phyloP scores from a whole-genome alignment of 2,797 vertebrate genomes.

The Pagetopsis macropterus region DNA sequence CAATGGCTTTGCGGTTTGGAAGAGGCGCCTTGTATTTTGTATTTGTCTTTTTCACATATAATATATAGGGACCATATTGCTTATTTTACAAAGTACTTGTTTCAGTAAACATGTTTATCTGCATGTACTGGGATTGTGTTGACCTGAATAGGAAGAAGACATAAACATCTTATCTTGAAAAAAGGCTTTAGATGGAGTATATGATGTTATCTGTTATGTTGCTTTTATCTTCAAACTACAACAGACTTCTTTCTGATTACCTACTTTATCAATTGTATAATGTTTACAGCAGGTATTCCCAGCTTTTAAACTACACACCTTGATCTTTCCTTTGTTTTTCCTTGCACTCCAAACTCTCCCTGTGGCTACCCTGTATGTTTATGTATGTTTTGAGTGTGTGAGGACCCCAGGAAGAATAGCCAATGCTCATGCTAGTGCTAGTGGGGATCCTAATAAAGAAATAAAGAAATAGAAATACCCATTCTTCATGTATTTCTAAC shows the following conservation, averaged over 20 bases:
- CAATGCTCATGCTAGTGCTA: no score
- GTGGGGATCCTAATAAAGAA: no score
- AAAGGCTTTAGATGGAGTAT: background rate
- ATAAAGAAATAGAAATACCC: no score
- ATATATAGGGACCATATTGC: no score
- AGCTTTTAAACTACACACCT: slow-evolving; percentile 19
- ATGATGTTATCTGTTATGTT: slow-evolving; percentile 5
- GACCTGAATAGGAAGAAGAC: slow-evolving; percentile 19
- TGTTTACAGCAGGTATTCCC: slow-evolving; percentile 6
- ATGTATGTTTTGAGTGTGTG: no score
- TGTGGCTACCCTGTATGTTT: no score
- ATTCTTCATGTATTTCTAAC: slow-evolving; percentile 2
- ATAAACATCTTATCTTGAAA: slow-evolving; percentile 20
- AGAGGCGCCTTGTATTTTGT: background rate
- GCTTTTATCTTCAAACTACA: slow-evolving; percentile 26
- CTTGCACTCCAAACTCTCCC: slow-evolving; percentile 28
- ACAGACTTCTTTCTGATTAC: slow-evolving; percentile 12
- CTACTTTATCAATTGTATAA: slow-evolving; percentile 17
- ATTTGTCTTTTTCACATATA: no score
- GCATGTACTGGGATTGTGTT: background rate
- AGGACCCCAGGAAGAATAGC: no score
- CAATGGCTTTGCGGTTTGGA: background rate
- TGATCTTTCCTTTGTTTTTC: slow-evolving; percentile 1
- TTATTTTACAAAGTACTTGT: background rate
- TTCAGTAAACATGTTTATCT: background rate